Percentiles rank a stretch among this genome's conserved stretches.
These are phyloP conservation scores for Artemisiospiza belli DNA, from an alignment of 2,113 vertebrate genomes.

Conservation along the genomic window DNA sequence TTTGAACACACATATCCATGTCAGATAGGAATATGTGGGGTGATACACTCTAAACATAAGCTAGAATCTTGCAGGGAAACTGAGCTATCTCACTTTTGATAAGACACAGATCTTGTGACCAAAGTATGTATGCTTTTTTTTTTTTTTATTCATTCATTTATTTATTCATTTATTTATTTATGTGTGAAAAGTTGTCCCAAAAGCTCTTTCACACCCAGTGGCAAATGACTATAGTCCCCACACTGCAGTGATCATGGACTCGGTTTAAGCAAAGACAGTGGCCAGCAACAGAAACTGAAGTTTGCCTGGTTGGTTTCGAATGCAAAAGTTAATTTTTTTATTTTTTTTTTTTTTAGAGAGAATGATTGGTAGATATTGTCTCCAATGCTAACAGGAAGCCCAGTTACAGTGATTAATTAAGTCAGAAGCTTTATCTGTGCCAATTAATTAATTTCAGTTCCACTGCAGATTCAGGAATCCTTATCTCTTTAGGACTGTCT, in stretches of 20 bases:
- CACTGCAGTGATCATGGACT: neutral
- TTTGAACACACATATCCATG: neutral
- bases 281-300: neutral
- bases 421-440: neutral
- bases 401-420: neutral
- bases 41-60: neutral
- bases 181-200: neutral
- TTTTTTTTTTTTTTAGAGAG: neutral
- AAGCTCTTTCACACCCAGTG: neutral
- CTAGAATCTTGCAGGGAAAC: neutral
- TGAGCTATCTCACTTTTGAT: neutral
- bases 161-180: neutral
- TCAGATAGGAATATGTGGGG: neutral
- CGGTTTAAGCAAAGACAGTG: neutral
- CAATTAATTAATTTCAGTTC: neutral
- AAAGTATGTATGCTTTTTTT: neutral
- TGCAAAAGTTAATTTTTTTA: neutral
- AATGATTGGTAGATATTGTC: neutral
- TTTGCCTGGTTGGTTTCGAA: neutral
- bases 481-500: neutral
- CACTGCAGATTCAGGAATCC: neutral
- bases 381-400: neutral
- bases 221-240: neutral
- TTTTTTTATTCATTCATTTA: neutral
- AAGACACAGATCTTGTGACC: neutral